Evolutionary conservation across 2,888 invertebrate genomes (phyloP).

Genomic region (Syritta pipiens): DNA sequence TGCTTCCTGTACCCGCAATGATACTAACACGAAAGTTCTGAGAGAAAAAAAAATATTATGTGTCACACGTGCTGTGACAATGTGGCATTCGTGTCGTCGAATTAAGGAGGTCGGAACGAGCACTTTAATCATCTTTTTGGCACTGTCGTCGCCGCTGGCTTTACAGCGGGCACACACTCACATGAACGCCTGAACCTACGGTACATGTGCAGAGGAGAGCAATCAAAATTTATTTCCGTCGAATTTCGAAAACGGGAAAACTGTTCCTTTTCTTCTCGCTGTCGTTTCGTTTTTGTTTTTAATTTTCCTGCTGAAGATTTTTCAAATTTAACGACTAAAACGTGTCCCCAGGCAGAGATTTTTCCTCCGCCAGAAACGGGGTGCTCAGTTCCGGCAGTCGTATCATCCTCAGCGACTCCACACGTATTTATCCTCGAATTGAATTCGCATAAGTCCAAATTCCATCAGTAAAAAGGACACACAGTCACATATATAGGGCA

Average conservation of each 20-base stretch:
- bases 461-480: not conserved
- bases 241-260: conserved; percentile 25
- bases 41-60: conserved; percentile 12
- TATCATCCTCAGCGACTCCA: no score
- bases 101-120: conserved; percentile 42
- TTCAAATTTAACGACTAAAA: conserved; percentile 62
- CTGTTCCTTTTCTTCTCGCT: no score
- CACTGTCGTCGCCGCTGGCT: not conserved
- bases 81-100: conserved; percentile 49
- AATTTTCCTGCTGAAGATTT: conserved; percentile 63
- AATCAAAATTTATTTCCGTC: conserved; percentile 55
- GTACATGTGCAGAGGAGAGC: conserved; percentile 21
- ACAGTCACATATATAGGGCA: not conserved
- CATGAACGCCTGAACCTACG: not conserved
- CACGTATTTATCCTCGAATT: conserved; percentile 34
- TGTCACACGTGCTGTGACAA: conserved; percentile 40
- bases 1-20: not conserved
- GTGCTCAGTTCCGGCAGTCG: not conserved
- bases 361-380: conserved; percentile 25
- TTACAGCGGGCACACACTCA: not conserved
- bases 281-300: no score
- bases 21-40: not conserved
- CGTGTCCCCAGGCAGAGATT: conserved; percentile 50
- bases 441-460: conserved; percentile 41
- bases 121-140: conserved; percentile 39